Evolutionary conservation across 2,888 invertebrate genomes (phyloP).

Genomic region (Apotomis betuletana): DNA sequence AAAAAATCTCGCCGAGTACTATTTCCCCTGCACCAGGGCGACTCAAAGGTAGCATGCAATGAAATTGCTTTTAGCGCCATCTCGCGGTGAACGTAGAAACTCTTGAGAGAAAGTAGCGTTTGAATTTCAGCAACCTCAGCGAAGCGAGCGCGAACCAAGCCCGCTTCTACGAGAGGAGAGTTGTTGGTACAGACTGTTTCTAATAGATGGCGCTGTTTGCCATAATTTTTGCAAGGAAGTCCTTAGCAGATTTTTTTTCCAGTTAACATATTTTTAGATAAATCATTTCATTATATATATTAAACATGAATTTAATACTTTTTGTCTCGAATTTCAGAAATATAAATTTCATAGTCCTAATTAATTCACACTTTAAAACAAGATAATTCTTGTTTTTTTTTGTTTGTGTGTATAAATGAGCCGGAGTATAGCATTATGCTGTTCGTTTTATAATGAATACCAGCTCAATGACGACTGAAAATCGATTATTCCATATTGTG

Average conservation of each 20-base stretch:
- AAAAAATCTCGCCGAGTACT: neutral
- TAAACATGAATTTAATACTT: neutral
- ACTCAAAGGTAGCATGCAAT: neutral
- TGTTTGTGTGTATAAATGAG: neutral
- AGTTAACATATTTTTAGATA: no score
- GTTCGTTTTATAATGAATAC: neutral
- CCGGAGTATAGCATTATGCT: neutral
- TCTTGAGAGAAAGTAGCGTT: constrained; percentile 17
- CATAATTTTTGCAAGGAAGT: neutral
- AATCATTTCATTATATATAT: no score
- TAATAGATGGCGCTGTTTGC: constrained; percentile 56
- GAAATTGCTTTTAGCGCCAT: constrained; percentile 24
- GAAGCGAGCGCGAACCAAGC: neutral
- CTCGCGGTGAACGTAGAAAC: constrained; percentile 13
- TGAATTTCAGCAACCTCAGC: constrained; percentile 21
- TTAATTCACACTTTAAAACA: neutral
- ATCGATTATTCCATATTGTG: constrained; percentile 19
- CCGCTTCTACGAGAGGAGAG: neutral
- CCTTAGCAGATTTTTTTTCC: neutral
- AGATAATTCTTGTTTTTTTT: no score
- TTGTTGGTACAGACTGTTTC: constrained; percentile 37
- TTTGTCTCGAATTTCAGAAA: no score
- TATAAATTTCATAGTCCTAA: no score
- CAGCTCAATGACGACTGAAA: constrained; percentile 19
- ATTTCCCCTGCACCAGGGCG: neutral